phyloP scores from a whole-genome alignment of 2,888 invertebrate genomes.

The Eupithecia subumbrata region DNA sequence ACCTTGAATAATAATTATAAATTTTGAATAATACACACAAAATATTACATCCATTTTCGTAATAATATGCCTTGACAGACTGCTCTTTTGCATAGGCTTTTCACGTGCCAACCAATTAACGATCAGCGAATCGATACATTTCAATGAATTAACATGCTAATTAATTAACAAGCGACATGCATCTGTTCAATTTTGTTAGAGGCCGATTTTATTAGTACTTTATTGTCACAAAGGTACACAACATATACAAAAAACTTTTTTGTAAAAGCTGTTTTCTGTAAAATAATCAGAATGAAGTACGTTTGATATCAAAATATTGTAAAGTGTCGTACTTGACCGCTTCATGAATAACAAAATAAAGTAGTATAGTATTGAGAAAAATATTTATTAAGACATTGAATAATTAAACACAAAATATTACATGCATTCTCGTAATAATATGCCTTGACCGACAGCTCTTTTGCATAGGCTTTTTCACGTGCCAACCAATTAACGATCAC shows the following conservation, averaged over 20 bases:
- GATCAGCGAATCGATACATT: slow-evolving; percentile 41
- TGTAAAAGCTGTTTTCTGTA: not conserved
- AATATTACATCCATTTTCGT: not conserved
- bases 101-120: slow-evolving; percentile 41
- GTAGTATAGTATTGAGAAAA: not conserved
- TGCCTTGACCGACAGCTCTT: slow-evolving; percentile 9
- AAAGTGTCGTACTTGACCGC: not conserved
- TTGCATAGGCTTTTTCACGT: slow-evolving; percentile 21
- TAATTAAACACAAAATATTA: not conserved
- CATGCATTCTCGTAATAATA: not conserved
- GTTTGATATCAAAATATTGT: not conserved
- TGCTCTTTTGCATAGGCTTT: slow-evolving; percentile 20
- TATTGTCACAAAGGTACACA: not conserved
- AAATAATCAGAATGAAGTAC: not conserved
- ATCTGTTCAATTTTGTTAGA: slow-evolving; percentile 15
- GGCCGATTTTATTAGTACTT: not conserved
- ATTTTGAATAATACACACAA: too few species aligned
- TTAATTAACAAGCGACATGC: slow-evolving; percentile 40
- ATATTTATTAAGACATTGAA: not conserved
- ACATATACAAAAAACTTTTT: not conserved
- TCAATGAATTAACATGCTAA: slow-evolving; percentile 44
- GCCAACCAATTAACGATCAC: slow-evolving; percentile 40
- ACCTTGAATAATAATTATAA: too few species aligned
- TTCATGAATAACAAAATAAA: not conserved
- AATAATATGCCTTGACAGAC: slow-evolving; percentile 2